A percentile compares a stretch with the other conserved stretches of the same genome.
These are phyloP conservation scores for Typhlichthys eigenmanni DNA, from an alignment of 2,797 vertebrate genomes.

Conservation along the genomic window DNA sequence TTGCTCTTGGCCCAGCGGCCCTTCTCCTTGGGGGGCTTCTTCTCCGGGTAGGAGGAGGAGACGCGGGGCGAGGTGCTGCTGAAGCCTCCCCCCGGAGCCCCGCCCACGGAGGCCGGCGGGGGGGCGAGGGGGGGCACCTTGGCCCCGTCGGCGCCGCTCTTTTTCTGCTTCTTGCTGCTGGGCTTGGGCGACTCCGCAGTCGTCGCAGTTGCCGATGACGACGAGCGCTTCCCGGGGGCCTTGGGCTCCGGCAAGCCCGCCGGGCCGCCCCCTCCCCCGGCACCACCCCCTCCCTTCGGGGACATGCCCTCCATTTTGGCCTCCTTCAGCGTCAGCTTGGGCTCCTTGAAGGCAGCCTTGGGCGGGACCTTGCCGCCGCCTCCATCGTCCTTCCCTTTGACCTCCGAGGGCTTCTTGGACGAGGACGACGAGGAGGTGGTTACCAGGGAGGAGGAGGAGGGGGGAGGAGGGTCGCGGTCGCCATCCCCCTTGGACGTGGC, in stretches of 20 bases:
- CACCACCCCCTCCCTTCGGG: slow-evolving; percentile 87
- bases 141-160: slow-evolving; percentile 86
- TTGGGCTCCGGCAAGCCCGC: slow-evolving; percentile 77
- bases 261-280: slow-evolving; percentile 66
- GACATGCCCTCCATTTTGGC: slow-evolving; percentile 92
- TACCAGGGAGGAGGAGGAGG: slow-evolving; percentile 44
- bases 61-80: slow-evolving; percentile 86
- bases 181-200: slow-evolving; percentile 90
- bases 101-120: no score
- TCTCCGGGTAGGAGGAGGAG: slow-evolving; percentile 82
- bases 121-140: slow-evolving; percentile 58
- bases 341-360: slow-evolving; percentile 97
- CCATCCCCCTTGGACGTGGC: slow-evolving; percentile 83
- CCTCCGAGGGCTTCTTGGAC: slow-evolving; percentile 84
- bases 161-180: slow-evolving; percentile 94
- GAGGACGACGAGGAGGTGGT: slow-evolving; percentile 72
- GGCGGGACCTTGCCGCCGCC: slow-evolving; percentile 80
- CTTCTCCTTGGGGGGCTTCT: slow-evolving; percentile 91
- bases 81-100: slow-evolving; percentile 52
- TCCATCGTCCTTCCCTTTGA: slow-evolving; percentile 90
- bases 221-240: slow-evolving; percentile 89
- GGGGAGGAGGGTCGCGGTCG: slow-evolving; percentile 78
- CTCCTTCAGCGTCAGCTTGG: slow-evolving; percentile 94
- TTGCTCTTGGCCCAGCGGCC: slow-evolving; percentile 85
- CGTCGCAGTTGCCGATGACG: slow-evolving; percentile 75